Conservation (phyloP, 30 jellyfish, hydroid and myxozoan species). For the Aurelia sp. region DNA sequence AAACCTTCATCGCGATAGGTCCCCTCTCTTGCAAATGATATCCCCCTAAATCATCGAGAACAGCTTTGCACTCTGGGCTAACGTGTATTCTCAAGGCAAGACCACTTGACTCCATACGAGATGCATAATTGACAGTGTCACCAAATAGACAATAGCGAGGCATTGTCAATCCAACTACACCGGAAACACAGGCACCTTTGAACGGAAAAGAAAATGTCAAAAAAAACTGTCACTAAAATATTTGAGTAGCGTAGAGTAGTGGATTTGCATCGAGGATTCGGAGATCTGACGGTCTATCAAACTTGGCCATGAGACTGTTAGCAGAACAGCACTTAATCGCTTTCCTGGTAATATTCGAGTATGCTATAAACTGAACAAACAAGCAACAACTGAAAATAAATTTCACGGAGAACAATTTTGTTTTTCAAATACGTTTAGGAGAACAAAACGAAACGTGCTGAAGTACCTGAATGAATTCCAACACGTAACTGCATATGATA, state of each 20-base stretch:
- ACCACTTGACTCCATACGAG: conserved; percentile 99
- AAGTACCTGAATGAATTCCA: conserved; percentile 95
- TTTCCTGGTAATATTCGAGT: too few species aligned
- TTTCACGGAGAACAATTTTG: too few species aligned
- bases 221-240: background rate
- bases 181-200: conserved; percentile 95
- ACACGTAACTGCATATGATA: conserved; percentile 85
- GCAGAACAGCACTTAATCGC: too few species aligned
- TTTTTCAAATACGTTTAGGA: too few species aligned
- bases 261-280: too few species aligned
- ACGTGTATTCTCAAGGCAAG: conserved; percentile 94
- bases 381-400: too few species aligned
- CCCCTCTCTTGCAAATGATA: conserved; percentile 86
- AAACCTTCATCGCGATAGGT: conserved; percentile 91
- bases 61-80: conserved; percentile 89
- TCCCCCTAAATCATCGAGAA: conserved; percentile 86
- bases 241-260: background rate
- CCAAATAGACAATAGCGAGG: conserved; percentile 98
- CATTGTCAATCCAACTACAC: conserved; percentile 96
- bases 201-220: background rate
- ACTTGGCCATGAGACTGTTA: too few species aligned
- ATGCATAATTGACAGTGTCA: conserved; percentile 95
- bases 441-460: too few species aligned
- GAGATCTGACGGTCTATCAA: too few species aligned
- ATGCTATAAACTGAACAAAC: too few species aligned